Base-by-base conservation (phyloP, 92 coral and sea anemone species). In the Epizoanthus rinbou region DNA sequence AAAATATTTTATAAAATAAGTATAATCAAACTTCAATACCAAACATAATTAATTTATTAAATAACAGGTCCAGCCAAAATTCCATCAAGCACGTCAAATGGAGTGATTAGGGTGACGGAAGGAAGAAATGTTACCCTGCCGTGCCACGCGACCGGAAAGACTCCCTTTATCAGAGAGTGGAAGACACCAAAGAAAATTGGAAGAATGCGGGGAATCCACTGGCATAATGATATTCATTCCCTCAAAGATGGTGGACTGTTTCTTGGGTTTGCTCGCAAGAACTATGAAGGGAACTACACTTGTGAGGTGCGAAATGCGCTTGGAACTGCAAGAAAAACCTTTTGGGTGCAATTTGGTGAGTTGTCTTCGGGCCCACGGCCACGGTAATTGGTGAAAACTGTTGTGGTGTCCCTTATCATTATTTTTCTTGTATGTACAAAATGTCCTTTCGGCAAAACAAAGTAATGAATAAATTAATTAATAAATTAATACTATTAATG, bases 141-240 rank as follows among this genome's bases (percentile, higher is more conserved):
- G 13, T 78, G 82, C 25, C 66, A 63, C 3, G 41, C 82, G 19
- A 21, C n/a, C 4, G 82, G 82, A 19, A 78, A 78, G 47, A 78
- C 82, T 41, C 82, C 82, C 22, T 78, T 78, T 41, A 6, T 78
- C n/a, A 78, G 53, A 62, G 82, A 78, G 41, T 78, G 82, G 82
- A 78, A 62, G 15, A 18, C 47, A 15, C 82, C 82, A 39, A 78
- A 63, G 43, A 78, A 43, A 78, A 21, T 78, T 19, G n/a, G 31
- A 3, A 78, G 58, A 78, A 5, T 62, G 25, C 82, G 71, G 10
- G 71, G 82, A 78, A 63, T 69, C 57, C 82, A 23, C 22, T 78
- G 82, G 82, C 82, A 59, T 6, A 37, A 14, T 54, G 82, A 78
- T 17, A 62, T 78, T 62, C 58, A 69, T 23, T 63, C 43, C 17